Evolutionary conservation across 2,113 vertebrate species (phyloP).

Genomic region (Sphyrna mokarran): DNA sequence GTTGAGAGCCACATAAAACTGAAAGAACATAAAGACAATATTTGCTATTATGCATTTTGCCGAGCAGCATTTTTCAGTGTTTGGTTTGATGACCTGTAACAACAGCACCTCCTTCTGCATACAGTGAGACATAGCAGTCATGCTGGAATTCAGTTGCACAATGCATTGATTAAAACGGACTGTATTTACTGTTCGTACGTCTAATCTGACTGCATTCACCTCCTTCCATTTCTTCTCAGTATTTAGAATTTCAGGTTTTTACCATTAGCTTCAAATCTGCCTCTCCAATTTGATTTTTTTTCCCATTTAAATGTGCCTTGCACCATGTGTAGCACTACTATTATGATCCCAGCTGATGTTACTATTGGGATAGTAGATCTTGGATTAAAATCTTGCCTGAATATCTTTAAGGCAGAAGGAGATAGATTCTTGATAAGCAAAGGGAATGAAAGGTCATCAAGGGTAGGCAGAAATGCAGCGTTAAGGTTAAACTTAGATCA

Average conservation of each 20-base stretch:
- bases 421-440: too few relatives aligned
- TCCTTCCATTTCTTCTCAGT: background rate
- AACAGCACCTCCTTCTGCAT: slow-evolving; percentile 33
- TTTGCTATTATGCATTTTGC: background rate
- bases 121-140: background rate
- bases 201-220: background rate
- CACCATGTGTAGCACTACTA: background rate
- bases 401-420: too few relatives aligned
- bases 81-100: slow-evolving; percentile 5
- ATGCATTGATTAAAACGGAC: background rate
- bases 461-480: too few relatives aligned
- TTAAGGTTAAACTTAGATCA: too few relatives aligned
- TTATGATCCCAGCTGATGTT: background rate
- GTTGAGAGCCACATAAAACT: background rate
- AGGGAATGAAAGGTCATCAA: too few relatives aligned
- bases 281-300: background rate
- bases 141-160: background rate
- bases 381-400: too few relatives aligned
- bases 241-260: background rate
- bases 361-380: too few relatives aligned
- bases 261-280: background rate
- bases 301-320: background rate
- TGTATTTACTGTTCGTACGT: background rate
- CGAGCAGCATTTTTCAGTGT: background rate
- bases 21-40: background rate